Evolutionary conservation across 2,888 invertebrate genomes (phyloP), one percentile per base, ranked within the genome.

Genomic region (Lingula anatina): DNA sequence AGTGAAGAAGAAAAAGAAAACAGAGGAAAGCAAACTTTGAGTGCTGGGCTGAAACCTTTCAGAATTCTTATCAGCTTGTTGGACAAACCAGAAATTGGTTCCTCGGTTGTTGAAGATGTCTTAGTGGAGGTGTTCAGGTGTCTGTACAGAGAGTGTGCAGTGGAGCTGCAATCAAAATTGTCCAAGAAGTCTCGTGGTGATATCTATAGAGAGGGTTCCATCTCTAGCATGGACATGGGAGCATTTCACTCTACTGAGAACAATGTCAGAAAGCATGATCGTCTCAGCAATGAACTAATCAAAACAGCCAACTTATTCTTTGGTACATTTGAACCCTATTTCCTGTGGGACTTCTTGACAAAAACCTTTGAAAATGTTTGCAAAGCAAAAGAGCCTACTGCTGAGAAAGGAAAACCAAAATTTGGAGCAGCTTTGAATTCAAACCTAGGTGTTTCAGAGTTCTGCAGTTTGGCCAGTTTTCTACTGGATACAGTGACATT

Each of bases 241-340:
- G 37, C 27, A 7, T 49, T 37, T 26, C 43, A 24, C 20, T 15
- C 40, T 9, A 44, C 36, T 28, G 28, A 45, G 25, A 40, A 37
- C 39, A 43, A 35, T 37, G 9, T 9, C 9, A 9, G 31, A 15
- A 31, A 31, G 15, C 15, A 12, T 15, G 42, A 35, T 7, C 54
- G 53, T 24, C 50, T 59, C 1, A 55, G 55, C 31, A 70, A 69
- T 35, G 90, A 91, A 70, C 81, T 90, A 37, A 81, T 87, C 15
- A 90, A 90, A 76, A 88, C 88, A 21, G 89, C 89, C 1, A 91
- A 90, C 78, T 79, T 90, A 55, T 77, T 92, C 25, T 88, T 92
- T 70, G 86, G 86, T 47, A 86, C 89, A 0, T 81, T 91, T 54
- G 89, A 90, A 68, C 86, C 87, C n/a, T 85, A 85, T 50, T 91